Evolutionary conservation across 2,797 vertebrate species (phyloP).

Genomic region (Eulemur rubriventer): DNA sequence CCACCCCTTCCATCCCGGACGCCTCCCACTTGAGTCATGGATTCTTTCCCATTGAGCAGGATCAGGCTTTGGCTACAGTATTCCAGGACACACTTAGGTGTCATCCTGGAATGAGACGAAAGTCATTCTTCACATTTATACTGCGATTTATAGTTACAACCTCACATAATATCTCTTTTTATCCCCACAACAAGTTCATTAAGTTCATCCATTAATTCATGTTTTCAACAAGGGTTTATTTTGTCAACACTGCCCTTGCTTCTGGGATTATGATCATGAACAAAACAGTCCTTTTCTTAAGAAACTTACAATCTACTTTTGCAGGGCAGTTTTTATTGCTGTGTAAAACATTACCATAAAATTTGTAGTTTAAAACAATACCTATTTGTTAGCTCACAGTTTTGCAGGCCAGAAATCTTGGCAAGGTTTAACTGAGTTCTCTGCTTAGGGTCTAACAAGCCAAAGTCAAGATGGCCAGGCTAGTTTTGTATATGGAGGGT

Average conservation of each 20-base stretch:
- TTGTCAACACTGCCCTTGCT: not conserved
- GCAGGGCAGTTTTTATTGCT: not conserved
- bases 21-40: not conserved
- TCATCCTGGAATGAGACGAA: not conserved
- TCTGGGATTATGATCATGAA: not conserved
- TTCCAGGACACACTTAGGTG: not conserved
- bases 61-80: not conserved
- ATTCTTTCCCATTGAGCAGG: not conserved
- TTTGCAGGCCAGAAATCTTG: not conserved
- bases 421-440: not conserved
- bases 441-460: not conserved
- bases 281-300: not conserved
- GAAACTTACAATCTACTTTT: not conserved
- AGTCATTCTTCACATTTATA: not conserved
- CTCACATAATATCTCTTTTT: not conserved
- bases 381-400: not conserved
- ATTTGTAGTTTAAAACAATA: not conserved
- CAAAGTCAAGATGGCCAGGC: not conserved
- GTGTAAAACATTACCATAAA: not conserved
- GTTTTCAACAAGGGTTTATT: not conserved
- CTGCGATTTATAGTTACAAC: not conserved
- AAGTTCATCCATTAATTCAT: not conserved
- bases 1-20: not conserved
- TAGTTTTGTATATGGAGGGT: not conserved
- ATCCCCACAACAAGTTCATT: not conserved